Base-by-base conservation (phyloP, 2,888 invertebrate genomes). In the Watsonalla cultraria region DNA sequence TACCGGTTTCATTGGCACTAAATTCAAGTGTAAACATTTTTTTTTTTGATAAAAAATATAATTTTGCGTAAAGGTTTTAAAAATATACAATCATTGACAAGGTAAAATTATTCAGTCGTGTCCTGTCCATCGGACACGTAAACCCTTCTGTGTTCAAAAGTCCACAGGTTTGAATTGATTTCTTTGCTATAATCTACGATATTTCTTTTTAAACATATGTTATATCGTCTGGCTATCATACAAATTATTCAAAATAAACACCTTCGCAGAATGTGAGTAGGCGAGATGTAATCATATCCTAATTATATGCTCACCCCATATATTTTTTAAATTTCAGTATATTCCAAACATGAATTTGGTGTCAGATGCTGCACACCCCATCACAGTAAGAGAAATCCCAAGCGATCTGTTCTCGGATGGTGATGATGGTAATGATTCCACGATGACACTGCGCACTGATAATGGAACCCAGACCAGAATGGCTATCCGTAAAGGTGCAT, bases 381-480 rank as follows among this genome's bases (percentile, higher is more conserved):
- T 42, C 42, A 14, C 37, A 49, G 15, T 49, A 15, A 15, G 15
- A 0, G 46, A 24, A 2, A 47, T 24, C 6, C 46, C 15, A 24
- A 47, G 24, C 24, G 24, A 24, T 15, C 5, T 7, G 14, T 37
- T 49, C 13, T 9, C 13, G 5, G 13, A 63, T n/a, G 68, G 72
- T 8, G 62, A 60, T 0, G 62, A 70, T 5, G 54, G 55, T 49
- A 37, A 6, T 37, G 14, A 5, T 39, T 39, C 37, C 49, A 64
- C 45, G 57, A 51, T 58, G 5, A 60, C 55, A 7, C 53, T 54
- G 33, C 68, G 56, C 52, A 53, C 67, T 8, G 75, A 79, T 35
- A 79, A 68, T 54, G 64, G 76, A 45, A 84, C 84, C 7, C 86
- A 86, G 60, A 84, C 83, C 8, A 67, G 59, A 53, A 48, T 63